These are phyloP conservation scores for Andrena bicolor DNA, from an alignment of 2,888 invertebrate species.

Conservation along the genomic window DNA sequence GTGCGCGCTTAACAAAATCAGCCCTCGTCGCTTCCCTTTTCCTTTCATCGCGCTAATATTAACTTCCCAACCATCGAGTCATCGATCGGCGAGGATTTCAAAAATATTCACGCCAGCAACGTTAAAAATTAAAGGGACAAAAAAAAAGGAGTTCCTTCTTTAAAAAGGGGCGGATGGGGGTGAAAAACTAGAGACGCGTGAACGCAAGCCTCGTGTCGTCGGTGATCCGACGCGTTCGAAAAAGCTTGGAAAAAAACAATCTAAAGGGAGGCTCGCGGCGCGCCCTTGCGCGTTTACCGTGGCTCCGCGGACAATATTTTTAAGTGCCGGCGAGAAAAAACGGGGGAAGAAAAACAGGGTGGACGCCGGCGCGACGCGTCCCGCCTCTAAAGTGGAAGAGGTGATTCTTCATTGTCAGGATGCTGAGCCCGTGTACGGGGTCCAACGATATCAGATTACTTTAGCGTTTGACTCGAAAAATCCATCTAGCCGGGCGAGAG, in stretches of 20 bases:
- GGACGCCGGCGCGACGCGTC: slow-evolving; percentile 25
- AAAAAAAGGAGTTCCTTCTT: too few relatives aligned
- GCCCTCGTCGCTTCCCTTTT: slow-evolving; percentile 20
- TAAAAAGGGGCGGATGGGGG: too few relatives aligned
- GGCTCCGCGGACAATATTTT: slow-evolving; percentile 38
- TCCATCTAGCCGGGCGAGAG: slow-evolving; percentile 7
- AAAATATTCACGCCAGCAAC: too few relatives aligned
- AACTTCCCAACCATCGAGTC: too few relatives aligned
- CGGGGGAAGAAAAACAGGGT: slow-evolving; percentile 3
- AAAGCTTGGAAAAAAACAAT: neutral
- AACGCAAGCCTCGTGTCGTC: too few relatives aligned
- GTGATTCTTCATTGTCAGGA: slow-evolving; percentile 53
- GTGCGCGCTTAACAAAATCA: slow-evolving; percentile 16
- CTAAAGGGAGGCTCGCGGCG: too few relatives aligned
- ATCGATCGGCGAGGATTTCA: too few relatives aligned
- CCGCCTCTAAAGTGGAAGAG: slow-evolving; percentile 30
- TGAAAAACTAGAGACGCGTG: too few relatives aligned
- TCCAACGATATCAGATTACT: slow-evolving; percentile 17
- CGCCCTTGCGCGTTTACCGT: neutral
- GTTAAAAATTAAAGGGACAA: too few relatives aligned
- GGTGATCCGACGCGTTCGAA: neutral
- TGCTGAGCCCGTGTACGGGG: neutral
- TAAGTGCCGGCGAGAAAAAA: neutral
- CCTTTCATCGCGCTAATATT: neutral
- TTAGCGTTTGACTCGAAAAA: slow-evolving; percentile 35